Conservation (phyloP, 2,888 invertebrate species). For the Scelioninae gen. 1 region DNA sequence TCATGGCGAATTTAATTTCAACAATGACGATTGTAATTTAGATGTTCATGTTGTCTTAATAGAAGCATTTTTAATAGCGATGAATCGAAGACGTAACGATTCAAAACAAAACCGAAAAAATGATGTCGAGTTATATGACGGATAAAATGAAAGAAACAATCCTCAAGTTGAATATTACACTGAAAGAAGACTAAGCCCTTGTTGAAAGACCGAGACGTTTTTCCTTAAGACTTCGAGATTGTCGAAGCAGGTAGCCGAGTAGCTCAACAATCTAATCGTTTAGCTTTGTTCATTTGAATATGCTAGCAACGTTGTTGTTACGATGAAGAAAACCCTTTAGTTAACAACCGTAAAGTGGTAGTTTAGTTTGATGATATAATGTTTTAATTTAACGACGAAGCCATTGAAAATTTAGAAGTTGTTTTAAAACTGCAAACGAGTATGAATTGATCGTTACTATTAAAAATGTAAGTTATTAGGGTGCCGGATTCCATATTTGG, state of each 20-base stretch:
- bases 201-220: slow-evolving; percentile 66
- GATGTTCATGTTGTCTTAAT: slow-evolving; percentile 5
- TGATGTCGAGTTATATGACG: slow-evolving; percentile 71
- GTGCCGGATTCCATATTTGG: no score
- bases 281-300: slow-evolving; percentile 62
- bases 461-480: no score
- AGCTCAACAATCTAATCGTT: slow-evolving; percentile 74
- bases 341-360: slow-evolving; percentile 8
- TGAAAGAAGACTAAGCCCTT: slow-evolving; percentile 31
- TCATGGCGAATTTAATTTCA: slow-evolving; percentile 1
- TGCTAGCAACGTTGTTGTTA: slow-evolving; percentile 71
- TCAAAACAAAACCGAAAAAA: slow-evolving; percentile 36
- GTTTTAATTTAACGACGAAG: slow-evolving; percentile 11
- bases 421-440: background rate
- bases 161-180: slow-evolving; percentile 72
- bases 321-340: slow-evolving; percentile 55
- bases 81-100: background rate
- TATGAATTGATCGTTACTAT: slow-evolving; percentile 4
- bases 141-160: slow-evolving; percentile 62
- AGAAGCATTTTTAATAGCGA: background rate
- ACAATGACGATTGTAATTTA: slow-evolving; percentile 3
- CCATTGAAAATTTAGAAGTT: background rate
- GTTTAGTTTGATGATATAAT: slow-evolving; percentile 35
- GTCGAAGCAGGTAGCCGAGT: slow-evolving; percentile 75
- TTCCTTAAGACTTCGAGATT: slow-evolving; percentile 63